Evolutionary conservation across 2,113 vertebrate genomes (phyloP), one percentile per base, ranked within the genome.

Genomic region (Ictalurus furcatus): DNA sequence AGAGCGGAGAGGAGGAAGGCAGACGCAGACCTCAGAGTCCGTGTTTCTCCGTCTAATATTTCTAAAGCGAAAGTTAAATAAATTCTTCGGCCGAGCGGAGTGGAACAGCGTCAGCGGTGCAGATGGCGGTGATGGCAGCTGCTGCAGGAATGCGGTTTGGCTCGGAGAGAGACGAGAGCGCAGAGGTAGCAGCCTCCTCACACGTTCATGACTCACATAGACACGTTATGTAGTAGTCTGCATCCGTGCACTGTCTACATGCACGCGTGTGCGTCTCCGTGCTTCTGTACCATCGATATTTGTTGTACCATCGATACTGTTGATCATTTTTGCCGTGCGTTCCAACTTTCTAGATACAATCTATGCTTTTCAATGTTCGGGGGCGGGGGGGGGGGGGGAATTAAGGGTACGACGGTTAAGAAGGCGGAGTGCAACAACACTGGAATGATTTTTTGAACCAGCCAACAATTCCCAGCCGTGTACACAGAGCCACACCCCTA

Each of bases 121-220:
- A 95, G 95, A 96, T 95, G 96, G 95, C 94, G 94, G 92, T 93
- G 93, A 95, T 94, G 93, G 94, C 95, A 95, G 93, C 93, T 93
- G 94, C 92, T 59, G 91, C 92, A 94, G 95, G 94, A 96, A 95
- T 95, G 95, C 12, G 94, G 93, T 92, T 94, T 95, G 95, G 95
- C 94, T 92, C 92, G 40, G 65, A 84, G 79, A 28, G 34, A n/a
- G 44, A 78, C 85, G 92, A 91, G 91, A 69, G 69, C 74, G 58
- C 85, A 34, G 71, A 88, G 76, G 86, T 78, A 89, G 61, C 67
- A 87, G 84, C 82, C 40, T 91, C 86, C 89, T 89, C 85, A 87
- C 80, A 88, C 83, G 59, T 52, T 40, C 65, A 73, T 69, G 12
- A 65, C 61, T 87, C 37, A 12, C 11, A 78, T 83, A 76, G 48